Percentiles rank a stretch among this genome's conserved stretches.
Conservation (phyloP, 2,797 vertebrate species). For the Hydrocynus forskahlii region DNA sequence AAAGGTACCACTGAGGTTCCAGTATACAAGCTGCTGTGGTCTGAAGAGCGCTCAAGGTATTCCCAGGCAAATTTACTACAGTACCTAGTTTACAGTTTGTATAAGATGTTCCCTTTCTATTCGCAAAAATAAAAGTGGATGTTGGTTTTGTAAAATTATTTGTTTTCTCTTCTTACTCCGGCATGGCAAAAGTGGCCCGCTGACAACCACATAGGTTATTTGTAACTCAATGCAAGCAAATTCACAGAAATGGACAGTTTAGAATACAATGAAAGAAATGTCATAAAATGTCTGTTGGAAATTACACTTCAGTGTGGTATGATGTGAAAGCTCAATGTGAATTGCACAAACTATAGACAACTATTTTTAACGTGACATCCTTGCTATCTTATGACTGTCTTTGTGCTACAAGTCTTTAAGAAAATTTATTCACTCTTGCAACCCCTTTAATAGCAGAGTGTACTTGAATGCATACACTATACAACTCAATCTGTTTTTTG, state of each 20-base stretch:
- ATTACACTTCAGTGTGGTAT: too few relatives aligned
- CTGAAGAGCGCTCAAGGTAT: conserved; percentile 72
- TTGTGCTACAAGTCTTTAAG: neutral
- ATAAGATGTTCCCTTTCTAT: conserved; percentile 74
- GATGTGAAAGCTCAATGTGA: neutral
- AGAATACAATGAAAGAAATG: too few relatives aligned
- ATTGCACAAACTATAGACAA: neutral
- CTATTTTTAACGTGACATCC: neutral
- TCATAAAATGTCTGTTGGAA: too few relatives aligned
- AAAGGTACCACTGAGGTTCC: conserved; percentile 26
- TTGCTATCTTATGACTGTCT: neutral
- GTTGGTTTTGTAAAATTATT: conserved; percentile 60
- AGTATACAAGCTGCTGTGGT: conserved; percentile 72
- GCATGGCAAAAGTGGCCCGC: too few relatives aligned
- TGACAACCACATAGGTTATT: too few relatives aligned
- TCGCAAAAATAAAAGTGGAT: conserved; percentile 80
- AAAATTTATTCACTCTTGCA: neutral
- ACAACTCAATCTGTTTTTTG: too few relatives aligned
- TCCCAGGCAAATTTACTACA: conserved; percentile 66
- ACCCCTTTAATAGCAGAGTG: neutral
- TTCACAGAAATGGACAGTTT: too few relatives aligned
- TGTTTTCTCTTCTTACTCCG: neutral
- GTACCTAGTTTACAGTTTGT: conserved; percentile 80
- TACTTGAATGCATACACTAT: neutral
- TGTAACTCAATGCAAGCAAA: too few relatives aligned